phyloP scores from a whole-genome alignment of 2,888 invertebrate genomes.

The Dermolepida albohirtum region DNA sequence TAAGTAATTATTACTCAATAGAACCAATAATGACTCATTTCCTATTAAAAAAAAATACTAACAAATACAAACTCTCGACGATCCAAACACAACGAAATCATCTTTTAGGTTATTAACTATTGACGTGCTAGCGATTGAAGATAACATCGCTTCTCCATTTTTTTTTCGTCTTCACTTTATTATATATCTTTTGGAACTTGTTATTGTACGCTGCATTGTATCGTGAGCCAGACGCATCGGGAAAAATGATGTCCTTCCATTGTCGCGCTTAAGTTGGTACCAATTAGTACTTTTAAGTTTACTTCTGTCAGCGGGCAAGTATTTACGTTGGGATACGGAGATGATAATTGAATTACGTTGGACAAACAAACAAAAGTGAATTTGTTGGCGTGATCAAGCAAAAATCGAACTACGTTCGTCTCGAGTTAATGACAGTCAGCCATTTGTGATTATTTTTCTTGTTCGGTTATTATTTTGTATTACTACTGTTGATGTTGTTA shows the following conservation, averaged over 20 bases:
- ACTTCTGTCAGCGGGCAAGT: constrained; percentile 10
- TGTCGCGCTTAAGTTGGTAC: constrained; percentile 34
- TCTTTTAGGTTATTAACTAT: constrained; percentile 27
- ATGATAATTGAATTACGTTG: constrained; percentile 44
- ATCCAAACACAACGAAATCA: neutral
- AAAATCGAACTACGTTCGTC: constrained; percentile 40
- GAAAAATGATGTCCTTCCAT: constrained; percentile 20
- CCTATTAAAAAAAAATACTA: constrained; percentile 4
- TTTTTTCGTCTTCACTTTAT: neutral
- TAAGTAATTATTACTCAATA: constrained; percentile 8
- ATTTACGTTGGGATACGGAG: constrained; percentile 6
- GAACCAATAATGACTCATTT: constrained; percentile 30
- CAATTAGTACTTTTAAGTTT: constrained; percentile 31
- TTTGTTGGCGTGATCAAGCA: constrained; percentile 52
- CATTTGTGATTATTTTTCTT: too few relatives aligned
- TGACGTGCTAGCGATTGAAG: constrained; percentile 16
- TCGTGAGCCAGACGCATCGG: constrained; percentile 5
- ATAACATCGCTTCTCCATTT: constrained; percentile 19
- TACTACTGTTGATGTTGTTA: too few relatives aligned
- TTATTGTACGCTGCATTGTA: constrained; percentile 1
- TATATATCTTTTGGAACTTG: too few relatives aligned
- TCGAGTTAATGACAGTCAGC: too few relatives aligned
- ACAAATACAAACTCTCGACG: constrained; percentile 12
- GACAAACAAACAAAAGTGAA: constrained; percentile 48
- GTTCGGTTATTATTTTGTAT: too few relatives aligned